Conservation (phyloP, 1,140 invertebrate species). For the Drosophila sechellia region DNA sequence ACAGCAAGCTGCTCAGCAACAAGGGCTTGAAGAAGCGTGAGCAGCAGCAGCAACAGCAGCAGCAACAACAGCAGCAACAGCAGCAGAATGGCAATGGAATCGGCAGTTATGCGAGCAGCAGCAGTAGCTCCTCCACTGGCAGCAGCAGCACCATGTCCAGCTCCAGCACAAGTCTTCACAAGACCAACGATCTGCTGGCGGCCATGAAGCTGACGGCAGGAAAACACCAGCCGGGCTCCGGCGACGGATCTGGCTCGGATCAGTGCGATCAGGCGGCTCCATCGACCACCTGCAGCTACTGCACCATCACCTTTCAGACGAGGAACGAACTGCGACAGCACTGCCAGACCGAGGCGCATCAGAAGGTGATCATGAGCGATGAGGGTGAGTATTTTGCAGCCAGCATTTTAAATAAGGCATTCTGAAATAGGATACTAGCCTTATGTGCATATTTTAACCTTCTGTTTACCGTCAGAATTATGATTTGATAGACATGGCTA, state of each 20-base stretch:
- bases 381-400: slow-evolving; percentile 84
- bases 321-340: slow-evolving; percentile 87
- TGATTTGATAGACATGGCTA: neutral
- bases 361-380: slow-evolving; percentile 89
- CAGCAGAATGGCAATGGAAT: slow-evolving; percentile 56
- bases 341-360: slow-evolving; percentile 88
- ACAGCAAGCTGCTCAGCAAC: slow-evolving; percentile 80
- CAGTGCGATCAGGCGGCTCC: slow-evolving; percentile 54
- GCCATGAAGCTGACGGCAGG: slow-evolving; percentile 69
- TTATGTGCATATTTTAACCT: too few species aligned
- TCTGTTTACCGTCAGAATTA: neutral
- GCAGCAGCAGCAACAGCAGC: slow-evolving; percentile 57
- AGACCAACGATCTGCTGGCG: slow-evolving; percentile 74
- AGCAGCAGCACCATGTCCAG: slow-evolving; percentile 72
- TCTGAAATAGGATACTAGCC: neutral
- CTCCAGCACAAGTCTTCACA: slow-evolving; percentile 56
- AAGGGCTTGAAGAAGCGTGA: slow-evolving; percentile 81
- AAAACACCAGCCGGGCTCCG: slow-evolving; percentile 43
- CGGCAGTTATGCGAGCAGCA: slow-evolving; percentile 58
- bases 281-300: slow-evolving; percentile 86
- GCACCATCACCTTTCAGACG: slow-evolving; percentile 87
- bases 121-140: slow-evolving; percentile 67
- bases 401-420: neutral
- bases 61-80: slow-evolving; percentile 60
- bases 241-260: slow-evolving; percentile 35